Evolutionary conservation across 2,113 vertebrate species (phyloP).

Genomic region (Micronisus gabar): DNA sequence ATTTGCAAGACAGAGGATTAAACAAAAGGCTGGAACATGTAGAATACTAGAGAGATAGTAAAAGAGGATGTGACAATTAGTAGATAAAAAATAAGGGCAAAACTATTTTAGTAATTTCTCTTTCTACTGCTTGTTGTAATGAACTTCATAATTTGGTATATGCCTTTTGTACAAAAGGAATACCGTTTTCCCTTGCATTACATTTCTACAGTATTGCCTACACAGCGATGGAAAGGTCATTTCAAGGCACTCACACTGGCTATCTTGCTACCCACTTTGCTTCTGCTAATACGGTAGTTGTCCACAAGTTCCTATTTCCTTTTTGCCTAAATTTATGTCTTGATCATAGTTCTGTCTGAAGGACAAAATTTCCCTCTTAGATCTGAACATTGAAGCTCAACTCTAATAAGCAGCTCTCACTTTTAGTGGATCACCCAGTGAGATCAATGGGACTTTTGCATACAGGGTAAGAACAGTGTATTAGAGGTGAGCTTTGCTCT

Average conservation of each 20-base stretch:
- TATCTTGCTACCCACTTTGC: not conserved
- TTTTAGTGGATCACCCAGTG: conserved; percentile 7
- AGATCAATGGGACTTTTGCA: not conserved
- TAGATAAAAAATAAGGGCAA: not conserved
- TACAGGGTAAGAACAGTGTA: not conserved
- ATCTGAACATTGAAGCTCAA: not conserved
- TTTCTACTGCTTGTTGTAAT: not conserved
- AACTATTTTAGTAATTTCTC: not conserved
- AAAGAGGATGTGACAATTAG: not conserved
- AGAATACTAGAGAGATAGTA: not conserved
- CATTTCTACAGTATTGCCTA: not conserved
- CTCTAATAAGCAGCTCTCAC: conserved; percentile 7
- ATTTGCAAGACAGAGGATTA: not conserved
- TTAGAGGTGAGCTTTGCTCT: not conserved
- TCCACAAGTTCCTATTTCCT: not conserved
- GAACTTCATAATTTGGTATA: not conserved
- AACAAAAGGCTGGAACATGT: not conserved
- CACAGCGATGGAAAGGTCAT: not conserved
- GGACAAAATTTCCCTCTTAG: not conserved
- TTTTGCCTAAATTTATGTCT: not conserved
- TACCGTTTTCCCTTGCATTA: not conserved
- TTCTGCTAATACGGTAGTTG: not conserved
- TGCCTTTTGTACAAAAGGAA: not conserved
- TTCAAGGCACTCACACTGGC: not conserved
- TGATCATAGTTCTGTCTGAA: not conserved